phyloP scores from a whole-genome alignment of 2,113 vertebrate genomes.

The Ptilonorhynchus violaceus region DNA sequence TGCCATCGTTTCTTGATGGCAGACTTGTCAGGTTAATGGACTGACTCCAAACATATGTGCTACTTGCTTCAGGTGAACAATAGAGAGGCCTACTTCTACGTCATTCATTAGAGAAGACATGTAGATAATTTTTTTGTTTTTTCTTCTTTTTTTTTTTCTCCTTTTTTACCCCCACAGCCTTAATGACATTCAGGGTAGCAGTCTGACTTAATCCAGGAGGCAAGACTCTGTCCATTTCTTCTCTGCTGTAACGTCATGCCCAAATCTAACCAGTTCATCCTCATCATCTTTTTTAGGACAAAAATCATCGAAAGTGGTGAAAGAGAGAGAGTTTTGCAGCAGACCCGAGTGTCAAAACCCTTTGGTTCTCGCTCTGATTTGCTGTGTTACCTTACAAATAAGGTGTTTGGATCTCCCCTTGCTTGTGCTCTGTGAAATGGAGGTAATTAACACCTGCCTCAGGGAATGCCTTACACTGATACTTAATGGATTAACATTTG shows the following conservation, averaged over 20 bases:
- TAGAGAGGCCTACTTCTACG: background rate
- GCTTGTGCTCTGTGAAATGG: background rate
- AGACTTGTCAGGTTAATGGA: background rate
- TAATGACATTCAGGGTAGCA: background rate
- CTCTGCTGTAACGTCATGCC: background rate
- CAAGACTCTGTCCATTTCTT: background rate
- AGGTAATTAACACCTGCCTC: conserved; percentile 15
- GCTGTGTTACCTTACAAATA: background rate
- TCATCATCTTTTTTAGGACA: background rate
- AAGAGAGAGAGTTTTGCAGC: background rate
- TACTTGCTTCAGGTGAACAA: background rate
- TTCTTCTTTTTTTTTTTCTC: fast-evolving
- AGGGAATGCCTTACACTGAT: background rate
- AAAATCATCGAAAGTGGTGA: background rate
- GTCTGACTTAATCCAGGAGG: background rate
- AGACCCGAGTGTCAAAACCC: background rate
- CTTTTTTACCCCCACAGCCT: fast-evolving
- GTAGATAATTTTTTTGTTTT: background rate
- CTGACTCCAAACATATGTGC: background rate
- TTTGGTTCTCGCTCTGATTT: background rate
- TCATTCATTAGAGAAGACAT: background rate
- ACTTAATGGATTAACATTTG: conserved; percentile 33
- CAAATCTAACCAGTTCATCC: background rate
- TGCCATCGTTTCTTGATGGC: background rate
- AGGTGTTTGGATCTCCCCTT: background rate